Base-by-base conservation (phyloP, 2,797 vertebrate genomes). In the Champsocephalus esox region DNA sequence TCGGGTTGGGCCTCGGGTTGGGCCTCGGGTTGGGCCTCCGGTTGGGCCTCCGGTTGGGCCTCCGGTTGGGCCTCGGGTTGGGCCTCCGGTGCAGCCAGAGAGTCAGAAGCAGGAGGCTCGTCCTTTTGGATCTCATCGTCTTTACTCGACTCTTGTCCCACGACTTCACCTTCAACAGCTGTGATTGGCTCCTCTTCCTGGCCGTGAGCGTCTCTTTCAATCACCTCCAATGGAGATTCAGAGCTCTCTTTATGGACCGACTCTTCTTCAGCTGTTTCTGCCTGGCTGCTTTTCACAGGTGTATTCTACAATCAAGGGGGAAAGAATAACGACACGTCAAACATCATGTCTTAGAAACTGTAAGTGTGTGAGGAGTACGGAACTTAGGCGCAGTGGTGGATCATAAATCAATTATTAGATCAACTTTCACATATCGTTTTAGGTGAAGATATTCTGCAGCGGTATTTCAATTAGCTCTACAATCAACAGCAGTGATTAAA, bases 301-400 rank as follows among this genome's bases (percentile, higher is more conserved):
- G 69, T 9, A 1, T 75, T 75, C 88, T 92, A 9, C 2, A 9
- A 80, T 9, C 43, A 61, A 44, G n/a, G 14, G 43, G 21, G 3
- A 32, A 16, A 9, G 8, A 59, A 11, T 14, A 34, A 2, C 10
- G 51, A 48, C 3, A 4, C 1, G 3, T 70, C 5, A 72, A 44
- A 24, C 1, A 41, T 28, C 12, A 17, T 14, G 4, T 28, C 56
- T 13, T 21, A 28, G 4, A 28, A 28, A 28, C 28, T 28, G 28
- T 24, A 49, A 0, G 3, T 17, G 49, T 28, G 54, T 68, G 41
- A 66, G 34, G 34, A 38, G 34, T 38, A 9, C 34, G 8, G 34
- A 38, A 7, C 34, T 38, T 9, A 38, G 34, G 34, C 8, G 34
- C 34, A 38, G 34, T 38, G 34, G 34, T 9, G 34, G 34, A 38